These are phyloP conservation scores for Psettodes erumei DNA, from an alignment of 2,113 vertebrate species.

Conservation along the genomic window DNA sequence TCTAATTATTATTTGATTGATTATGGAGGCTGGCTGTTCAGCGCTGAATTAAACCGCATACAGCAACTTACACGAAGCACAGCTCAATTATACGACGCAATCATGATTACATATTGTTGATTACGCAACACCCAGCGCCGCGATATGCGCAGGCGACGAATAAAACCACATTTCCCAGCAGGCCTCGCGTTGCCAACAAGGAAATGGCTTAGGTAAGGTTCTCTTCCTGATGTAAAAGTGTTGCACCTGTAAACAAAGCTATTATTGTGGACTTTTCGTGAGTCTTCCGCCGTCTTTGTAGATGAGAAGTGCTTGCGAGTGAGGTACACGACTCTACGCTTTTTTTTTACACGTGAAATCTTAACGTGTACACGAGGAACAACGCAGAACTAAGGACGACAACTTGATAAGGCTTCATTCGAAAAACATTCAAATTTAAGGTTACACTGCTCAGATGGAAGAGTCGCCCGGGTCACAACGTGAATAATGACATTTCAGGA, in stretches of 20 bases:
- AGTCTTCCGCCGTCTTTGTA: neutral
- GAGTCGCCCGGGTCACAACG: accelerated
- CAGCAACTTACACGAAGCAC: no score
- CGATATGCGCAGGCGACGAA: accelerated
- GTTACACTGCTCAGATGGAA: neutral
- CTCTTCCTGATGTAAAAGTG: neutral
- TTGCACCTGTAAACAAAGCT: neutral
- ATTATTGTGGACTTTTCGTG: accelerated
- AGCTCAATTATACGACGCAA: no score
- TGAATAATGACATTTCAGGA: neutral
- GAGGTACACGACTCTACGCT: neutral
- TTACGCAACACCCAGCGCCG: neutral
- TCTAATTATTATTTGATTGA: neutral
- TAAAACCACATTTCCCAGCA: conserved; percentile 63
- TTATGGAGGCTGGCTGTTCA: neutral
- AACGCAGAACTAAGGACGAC: neutral
- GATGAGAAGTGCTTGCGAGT: neutral
- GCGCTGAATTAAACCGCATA: neutral
- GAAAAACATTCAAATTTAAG: neutral
- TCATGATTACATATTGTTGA: no score
- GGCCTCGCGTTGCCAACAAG: conserved; percentile 41
- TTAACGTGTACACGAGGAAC: neutral
- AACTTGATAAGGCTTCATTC: neutral
- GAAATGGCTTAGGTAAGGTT: conserved; percentile 31
- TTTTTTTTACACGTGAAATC: neutral